Evolutionary conservation across 2,797 vertebrate species (phyloP).

Genomic region (Alcedo quadribrachys): DNA sequence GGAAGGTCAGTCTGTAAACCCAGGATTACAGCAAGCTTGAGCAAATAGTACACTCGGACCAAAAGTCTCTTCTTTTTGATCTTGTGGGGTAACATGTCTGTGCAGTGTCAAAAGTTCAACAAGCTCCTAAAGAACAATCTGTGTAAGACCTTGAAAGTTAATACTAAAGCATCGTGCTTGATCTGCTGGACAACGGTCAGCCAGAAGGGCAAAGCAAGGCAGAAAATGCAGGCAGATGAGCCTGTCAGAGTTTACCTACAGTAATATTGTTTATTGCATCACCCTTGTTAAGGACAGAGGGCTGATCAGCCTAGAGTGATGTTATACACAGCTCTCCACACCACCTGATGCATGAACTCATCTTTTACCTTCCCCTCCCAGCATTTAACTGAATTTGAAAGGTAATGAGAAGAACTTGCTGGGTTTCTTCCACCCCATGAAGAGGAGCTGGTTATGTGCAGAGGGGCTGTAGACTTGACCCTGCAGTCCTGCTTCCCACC

Average conservation of each 20-base stretch:
- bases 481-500: neutral
- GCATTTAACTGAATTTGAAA: neutral
- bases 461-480: neutral
- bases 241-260: neutral
- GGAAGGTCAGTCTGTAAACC: neutral
- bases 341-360: fast-evolving
- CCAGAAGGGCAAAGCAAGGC: neutral
- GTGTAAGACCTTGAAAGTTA: constrained; percentile 48
- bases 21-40: neutral
- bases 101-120: constrained; percentile 15
- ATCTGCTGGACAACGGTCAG: neutral
- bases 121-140: neutral
- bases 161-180: neutral
- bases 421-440: neutral
- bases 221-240: neutral
- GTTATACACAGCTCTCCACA: neutral
- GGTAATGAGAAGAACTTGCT: neutral
- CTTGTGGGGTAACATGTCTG: neutral
- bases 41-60: neutral
- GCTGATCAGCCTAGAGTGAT: neutral
- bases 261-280: neutral
- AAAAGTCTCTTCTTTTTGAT: neutral
- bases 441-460: neutral
- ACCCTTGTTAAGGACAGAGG: neutral
- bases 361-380: neutral